These are phyloP conservation scores for Ophthalmolycus amberensis DNA, from an alignment of 2,113 vertebrate genomes.

Conservation along the genomic window DNA sequence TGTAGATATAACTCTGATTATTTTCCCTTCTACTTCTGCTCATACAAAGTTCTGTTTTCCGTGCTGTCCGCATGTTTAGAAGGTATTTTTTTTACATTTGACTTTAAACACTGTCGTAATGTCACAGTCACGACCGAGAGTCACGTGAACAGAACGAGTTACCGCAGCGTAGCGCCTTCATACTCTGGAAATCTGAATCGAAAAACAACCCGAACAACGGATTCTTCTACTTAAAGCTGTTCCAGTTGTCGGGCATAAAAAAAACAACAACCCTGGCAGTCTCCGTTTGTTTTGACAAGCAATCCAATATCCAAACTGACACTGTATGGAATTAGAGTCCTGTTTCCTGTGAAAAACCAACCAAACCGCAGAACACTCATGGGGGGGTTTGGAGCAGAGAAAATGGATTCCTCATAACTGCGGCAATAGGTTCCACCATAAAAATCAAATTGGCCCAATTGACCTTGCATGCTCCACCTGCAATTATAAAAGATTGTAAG, in stretches of 20 bases:
- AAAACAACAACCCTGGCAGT: conserved; percentile 54
- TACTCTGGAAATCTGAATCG: conserved; percentile 29
- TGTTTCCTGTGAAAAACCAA: conserved; percentile 89
- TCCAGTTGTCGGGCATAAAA: conserved; percentile 73
- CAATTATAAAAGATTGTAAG: conserved; percentile 97
- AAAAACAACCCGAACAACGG: conserved; percentile 43
- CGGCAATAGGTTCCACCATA: conserved; percentile 90
- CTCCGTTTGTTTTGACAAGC: conserved; percentile 86
- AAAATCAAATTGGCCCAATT: conserved; percentile 94
- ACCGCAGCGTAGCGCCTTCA: conserved; percentile 23
- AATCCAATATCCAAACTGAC: conserved; percentile 88
- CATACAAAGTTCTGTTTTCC: neutral
- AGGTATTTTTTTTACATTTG: conserved; percentile 4
- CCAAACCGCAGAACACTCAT: conserved; percentile 28
- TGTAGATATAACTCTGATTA: conserved; percentile 20
- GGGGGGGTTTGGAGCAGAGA: conserved; percentile 34
- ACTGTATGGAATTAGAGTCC: conserved; percentile 87
- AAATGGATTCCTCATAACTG: conserved; percentile 82
- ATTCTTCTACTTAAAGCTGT: conserved; percentile 64
- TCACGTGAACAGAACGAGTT: conserved; percentile 14
- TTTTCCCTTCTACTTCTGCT: conserved; percentile 11
- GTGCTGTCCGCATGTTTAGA: neutral
- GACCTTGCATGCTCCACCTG: conserved; percentile 93
- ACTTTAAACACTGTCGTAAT: neutral
- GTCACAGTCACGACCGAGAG: neutral